phyloP scores from a whole-genome alignment of 1,140 invertebrate species.

The Ganaspis sp. region DNA sequence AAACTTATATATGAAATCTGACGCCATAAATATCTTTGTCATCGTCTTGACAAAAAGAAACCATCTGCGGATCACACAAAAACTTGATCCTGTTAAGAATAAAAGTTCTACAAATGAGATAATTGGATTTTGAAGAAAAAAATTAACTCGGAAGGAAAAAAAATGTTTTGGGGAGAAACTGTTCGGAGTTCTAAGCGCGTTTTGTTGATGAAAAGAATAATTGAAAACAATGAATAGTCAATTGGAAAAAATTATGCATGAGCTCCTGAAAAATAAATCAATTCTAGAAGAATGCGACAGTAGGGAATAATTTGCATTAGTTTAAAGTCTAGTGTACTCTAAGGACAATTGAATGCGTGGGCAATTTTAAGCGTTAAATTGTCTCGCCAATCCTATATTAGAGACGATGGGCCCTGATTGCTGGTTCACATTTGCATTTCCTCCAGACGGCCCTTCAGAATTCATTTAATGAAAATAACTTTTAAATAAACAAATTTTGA shows the following conservation, averaged over 20 bases:
- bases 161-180: too few species aligned
- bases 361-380: constrained; percentile 66
- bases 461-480: constrained; percentile 3
- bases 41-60: constrained; percentile 51
- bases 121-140: background rate
- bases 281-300: constrained; percentile 41
- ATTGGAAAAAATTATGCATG: too few species aligned
- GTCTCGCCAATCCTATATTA: constrained; percentile 58
- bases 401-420: constrained; percentile 58
- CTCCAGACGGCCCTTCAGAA: constrained; percentile 27
- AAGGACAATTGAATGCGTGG: constrained; percentile 63
- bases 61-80: constrained; percentile 7
- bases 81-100: constrained; percentile 5
- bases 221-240: too few species aligned
- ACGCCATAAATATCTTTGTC: constrained; percentile 18
- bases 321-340: constrained; percentile 46
- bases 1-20: constrained; percentile 53
- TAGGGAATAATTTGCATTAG: constrained; percentile 58
- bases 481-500: too few species aligned
- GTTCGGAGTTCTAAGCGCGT: too few species aligned
- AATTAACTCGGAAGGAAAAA: background rate
- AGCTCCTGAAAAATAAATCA: constrained; percentile 32
- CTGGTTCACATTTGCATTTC: constrained; percentile 53
- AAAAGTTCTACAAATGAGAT: background rate
- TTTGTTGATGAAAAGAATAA: too few species aligned